Percentiles rank a stretch among this genome's conserved stretches.
These are phyloP conservation scores for Prietella phreatophila DNA, from an alignment of 2,113 vertebrate genomes.

Conservation along the genomic window DNA sequence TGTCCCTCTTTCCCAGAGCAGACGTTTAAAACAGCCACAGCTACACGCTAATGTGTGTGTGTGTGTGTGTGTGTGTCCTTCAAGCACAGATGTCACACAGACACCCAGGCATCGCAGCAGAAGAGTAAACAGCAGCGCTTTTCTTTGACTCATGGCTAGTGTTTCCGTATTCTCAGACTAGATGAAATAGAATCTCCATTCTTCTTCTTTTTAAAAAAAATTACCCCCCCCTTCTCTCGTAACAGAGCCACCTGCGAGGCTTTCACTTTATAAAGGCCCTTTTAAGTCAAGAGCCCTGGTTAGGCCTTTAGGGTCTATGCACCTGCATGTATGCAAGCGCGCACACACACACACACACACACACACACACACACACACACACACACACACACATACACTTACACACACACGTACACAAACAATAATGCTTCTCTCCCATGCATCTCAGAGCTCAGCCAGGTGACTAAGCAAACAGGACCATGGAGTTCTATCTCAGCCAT, in stretches of 20 bases:
- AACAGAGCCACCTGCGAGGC: slow-evolving; percentile 34
- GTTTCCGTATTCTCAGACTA: slow-evolving; percentile 14
- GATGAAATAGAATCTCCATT: slow-evolving; percentile 24
- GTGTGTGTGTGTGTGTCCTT: not conserved
- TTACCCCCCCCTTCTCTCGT: not conserved
- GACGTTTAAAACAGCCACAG: not conserved
- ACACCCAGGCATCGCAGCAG: not conserved
- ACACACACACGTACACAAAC: slow-evolving; percentile 1
- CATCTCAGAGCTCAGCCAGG: not conserved
- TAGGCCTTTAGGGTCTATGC: slow-evolving; percentile 30
- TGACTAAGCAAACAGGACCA: not conserved
- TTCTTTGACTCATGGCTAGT: slow-evolving; percentile 15
- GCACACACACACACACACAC: slow-evolving; percentile 13
- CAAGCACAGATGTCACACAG: slow-evolving; percentile 12
- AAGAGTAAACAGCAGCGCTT: slow-evolving; percentile 25
- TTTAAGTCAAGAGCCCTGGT: slow-evolving; percentile 30
- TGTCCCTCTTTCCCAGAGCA: slow-evolving; percentile 10
- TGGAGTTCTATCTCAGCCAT: not conserved
- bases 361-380: not conserved
- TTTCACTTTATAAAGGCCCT: slow-evolving; percentile 28
- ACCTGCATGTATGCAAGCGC: slow-evolving; percentile 22
- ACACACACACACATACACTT: slow-evolving; percentile 15
- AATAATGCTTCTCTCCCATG: not conserved
- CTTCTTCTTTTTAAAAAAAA: slow-evolving; percentile 5
- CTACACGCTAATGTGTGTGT: slow-evolving; percentile 1